Conservation (phyloP, 2,888 invertebrate genomes). For the Dryadula phaetusa region DNA sequence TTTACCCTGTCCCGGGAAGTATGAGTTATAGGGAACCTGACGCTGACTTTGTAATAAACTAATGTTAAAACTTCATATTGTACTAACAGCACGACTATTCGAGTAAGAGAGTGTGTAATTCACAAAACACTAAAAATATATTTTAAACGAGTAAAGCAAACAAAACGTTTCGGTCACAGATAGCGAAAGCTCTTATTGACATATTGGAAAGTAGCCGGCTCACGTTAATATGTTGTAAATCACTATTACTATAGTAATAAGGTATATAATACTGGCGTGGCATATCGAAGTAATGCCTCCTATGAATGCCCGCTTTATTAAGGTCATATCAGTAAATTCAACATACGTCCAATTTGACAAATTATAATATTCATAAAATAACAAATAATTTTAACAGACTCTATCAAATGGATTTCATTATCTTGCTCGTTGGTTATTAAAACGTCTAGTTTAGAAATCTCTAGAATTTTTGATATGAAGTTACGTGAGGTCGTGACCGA, state of each 20-base stretch:
- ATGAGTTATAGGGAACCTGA: too few relatives aligned
- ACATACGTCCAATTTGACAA: slow-evolving; percentile 27
- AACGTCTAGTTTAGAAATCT: not conserved
- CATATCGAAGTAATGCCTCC: not conserved
- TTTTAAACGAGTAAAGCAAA: slow-evolving; percentile 75
- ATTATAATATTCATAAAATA: slow-evolving; percentile 22
- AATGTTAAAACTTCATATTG: not conserved
- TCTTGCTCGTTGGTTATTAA: not conserved
- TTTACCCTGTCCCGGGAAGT: too few relatives aligned
- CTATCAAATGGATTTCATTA: not conserved
- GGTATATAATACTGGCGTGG: slow-evolving; percentile 15
- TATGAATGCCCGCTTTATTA: slow-evolving; percentile 28
- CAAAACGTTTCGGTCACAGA: slow-evolving; percentile 74
- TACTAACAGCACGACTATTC: not conserved
- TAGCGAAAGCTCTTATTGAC: slow-evolving; percentile 83
- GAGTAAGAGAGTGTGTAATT: not conserved
- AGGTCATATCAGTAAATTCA: slow-evolving; percentile 32
- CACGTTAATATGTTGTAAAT: slow-evolving; percentile 22
- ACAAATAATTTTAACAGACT: not conserved
- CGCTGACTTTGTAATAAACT: not conserved
- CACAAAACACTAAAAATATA: slow-evolving; percentile 55
- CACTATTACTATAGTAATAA: slow-evolving; percentile 24
- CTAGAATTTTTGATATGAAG: slow-evolving; percentile 1
- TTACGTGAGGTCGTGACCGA: slow-evolving; percentile 11
- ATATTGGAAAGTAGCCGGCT: slow-evolving; percentile 76